Conservation (phyloP, 2,888 invertebrate species). For the Pristionchus japonicus region DNA sequence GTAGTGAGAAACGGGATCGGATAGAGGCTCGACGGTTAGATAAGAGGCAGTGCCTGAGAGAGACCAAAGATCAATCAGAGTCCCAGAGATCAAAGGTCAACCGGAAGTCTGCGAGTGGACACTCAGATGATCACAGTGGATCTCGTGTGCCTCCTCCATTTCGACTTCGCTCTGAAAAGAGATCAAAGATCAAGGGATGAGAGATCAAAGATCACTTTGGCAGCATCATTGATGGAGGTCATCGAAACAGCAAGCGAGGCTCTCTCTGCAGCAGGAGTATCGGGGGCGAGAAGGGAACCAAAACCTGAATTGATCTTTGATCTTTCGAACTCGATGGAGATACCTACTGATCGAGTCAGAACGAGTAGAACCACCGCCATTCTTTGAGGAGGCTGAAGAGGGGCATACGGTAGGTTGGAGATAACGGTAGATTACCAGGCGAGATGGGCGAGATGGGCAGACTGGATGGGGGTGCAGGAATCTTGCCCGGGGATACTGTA, state of each 20-base stretch:
- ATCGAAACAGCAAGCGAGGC: neutral
- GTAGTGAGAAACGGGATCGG: neutral
- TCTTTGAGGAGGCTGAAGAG: neutral
- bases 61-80: neutral
- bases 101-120: constrained; percentile 19
- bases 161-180: neutral
- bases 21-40: neutral
- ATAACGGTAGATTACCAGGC: neutral
- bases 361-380: neutral
- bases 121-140: constrained; percentile 8
- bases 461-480: neutral
- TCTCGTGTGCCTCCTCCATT: constrained; percentile 1
- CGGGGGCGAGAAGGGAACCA: neutral
- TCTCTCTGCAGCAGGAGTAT: neutral
- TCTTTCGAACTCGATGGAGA: neutral
- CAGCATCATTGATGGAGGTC: neutral
- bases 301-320: neutral
- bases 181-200: neutral
- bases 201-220: constrained; percentile 13
- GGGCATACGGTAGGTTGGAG: neutral
- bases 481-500: constrained; percentile 10
- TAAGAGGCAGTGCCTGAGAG: neutral
- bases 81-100: neutral
- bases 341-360: constrained; percentile 1
- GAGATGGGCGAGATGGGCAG: neutral